A percentile compares a stretch with the other conserved stretches of the same genome.
These are phyloP conservation scores for Scatophagus argus DNA, from an alignment of 2,113 vertebrate species.

Conservation along the genomic window DNA sequence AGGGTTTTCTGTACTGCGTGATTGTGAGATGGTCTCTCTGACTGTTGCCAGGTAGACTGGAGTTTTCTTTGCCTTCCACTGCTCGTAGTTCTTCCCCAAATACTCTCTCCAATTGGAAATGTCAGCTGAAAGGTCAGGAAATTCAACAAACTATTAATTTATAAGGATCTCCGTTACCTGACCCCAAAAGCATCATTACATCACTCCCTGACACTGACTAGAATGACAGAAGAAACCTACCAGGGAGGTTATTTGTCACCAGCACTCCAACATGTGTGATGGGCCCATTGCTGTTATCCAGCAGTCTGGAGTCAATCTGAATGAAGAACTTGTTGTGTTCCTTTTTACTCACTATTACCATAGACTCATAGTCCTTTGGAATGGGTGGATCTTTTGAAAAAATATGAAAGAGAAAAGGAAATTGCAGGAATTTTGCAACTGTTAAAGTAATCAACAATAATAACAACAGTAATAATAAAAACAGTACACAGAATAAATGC, in stretches of 20 bases:
- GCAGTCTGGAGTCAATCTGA: conserved; percentile 33
- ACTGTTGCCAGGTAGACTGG: conserved; percentile 72
- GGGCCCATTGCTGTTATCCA: conserved; percentile 82
- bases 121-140: conserved; percentile 24
- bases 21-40: fast-evolving
- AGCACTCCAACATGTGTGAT: conserved; percentile 87
- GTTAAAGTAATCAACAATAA: no score
- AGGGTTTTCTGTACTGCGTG: fast-evolving
- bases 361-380: not conserved
- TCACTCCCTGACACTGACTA: not conserved
- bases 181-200: not conserved
- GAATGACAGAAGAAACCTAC: conserved; percentile 53
- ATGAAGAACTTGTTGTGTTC: conserved; percentile 41
- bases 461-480: not conserved
- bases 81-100: conserved; percentile 48
- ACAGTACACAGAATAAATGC: not conserved
- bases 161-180: no score
- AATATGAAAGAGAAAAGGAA: not conserved
- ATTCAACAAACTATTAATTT: not conserved
- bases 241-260: conserved; percentile 66
- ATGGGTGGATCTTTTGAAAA: conserved; percentile 83
- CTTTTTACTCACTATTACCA: fast-evolving
- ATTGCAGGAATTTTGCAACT: no score
- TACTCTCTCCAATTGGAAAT: not conserved
- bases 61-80: conserved; percentile 8